Evolutionary conservation across 2,113 vertebrate species (phyloP).

Genomic region (Bothrops jararaca): DNA sequence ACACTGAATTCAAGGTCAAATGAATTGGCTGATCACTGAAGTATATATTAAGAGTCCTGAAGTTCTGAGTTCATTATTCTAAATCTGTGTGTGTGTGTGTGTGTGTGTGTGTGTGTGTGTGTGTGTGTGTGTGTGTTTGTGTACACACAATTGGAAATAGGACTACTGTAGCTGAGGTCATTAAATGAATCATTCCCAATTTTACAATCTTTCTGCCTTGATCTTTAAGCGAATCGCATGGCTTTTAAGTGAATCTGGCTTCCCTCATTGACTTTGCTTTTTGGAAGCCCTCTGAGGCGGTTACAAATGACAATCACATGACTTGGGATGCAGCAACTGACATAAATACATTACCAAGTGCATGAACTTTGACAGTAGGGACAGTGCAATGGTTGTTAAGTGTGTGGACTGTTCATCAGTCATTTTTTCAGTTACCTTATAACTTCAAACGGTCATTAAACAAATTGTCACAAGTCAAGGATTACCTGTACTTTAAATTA

Average conservation of each 20-base stretch:
- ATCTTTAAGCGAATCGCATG: neutral
- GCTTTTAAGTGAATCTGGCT: neutral
- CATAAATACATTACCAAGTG: neutral
- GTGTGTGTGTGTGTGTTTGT: too few relatives aligned
- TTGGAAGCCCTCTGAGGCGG: neutral
- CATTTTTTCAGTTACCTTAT: neutral
- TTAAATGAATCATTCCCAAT: neutral
- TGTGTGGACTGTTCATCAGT: neutral
- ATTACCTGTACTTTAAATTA: neutral
- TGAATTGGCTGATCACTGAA: neutral
- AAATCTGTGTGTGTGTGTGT: too few relatives aligned
- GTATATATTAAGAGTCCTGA: neutral
- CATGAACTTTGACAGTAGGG: neutral
- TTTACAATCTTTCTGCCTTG: neutral
- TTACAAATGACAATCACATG: neutral
- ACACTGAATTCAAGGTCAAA: neutral
- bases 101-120: too few relatives aligned
- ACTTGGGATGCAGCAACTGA: neutral
- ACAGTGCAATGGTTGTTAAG: neutral
- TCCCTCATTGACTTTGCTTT: neutral
- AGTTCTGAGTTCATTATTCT: neutral
- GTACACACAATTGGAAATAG: neutral
- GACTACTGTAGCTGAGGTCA: neutral
- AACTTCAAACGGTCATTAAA: neutral
- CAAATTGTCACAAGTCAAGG: neutral